Conservation (phyloP, 1,140 invertebrate species). For the Eurosta solidaginis region DNA sequence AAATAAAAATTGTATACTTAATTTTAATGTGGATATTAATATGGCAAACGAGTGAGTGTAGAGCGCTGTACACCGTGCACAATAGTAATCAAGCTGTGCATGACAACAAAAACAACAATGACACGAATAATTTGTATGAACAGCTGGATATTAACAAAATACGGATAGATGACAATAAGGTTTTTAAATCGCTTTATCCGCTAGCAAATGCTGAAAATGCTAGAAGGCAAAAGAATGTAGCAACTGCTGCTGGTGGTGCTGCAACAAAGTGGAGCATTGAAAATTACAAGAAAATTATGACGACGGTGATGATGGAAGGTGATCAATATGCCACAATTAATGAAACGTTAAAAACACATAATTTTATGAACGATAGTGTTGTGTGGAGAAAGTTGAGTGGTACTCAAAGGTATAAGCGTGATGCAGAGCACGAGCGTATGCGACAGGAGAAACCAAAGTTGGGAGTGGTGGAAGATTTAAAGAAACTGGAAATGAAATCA, state of each 20-base stretch:
- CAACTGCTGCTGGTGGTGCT: neutral
- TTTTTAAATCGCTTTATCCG: neutral
- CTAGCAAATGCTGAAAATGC: neutral
- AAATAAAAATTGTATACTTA: conserved; percentile 36
- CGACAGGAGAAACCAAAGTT: neutral
- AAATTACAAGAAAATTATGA: no score
- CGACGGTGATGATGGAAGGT: neutral
- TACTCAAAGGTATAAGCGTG: neutral
- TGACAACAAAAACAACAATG: neutral
- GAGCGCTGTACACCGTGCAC: neutral
- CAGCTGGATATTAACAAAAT: neutral
- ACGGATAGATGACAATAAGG: conserved; percentile 1
- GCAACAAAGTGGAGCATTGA: neutral
- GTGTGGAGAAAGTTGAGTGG: neutral
- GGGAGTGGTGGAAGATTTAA: neutral
- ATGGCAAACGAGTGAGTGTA: conserved; percentile 18
- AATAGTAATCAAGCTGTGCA: neutral
- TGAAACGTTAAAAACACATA: neutral
- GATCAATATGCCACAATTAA: neutral
- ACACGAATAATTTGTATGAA: neutral
- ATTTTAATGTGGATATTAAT: conserved; percentile 38
- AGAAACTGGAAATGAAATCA: neutral
- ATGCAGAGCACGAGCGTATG: neutral
- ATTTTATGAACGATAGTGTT: neutral
- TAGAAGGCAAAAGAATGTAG: neutral